These are phyloP conservation scores for Acronicta psi DNA, from an alignment of 2,888 invertebrate genomes.

Conservation along the genomic window DNA sequence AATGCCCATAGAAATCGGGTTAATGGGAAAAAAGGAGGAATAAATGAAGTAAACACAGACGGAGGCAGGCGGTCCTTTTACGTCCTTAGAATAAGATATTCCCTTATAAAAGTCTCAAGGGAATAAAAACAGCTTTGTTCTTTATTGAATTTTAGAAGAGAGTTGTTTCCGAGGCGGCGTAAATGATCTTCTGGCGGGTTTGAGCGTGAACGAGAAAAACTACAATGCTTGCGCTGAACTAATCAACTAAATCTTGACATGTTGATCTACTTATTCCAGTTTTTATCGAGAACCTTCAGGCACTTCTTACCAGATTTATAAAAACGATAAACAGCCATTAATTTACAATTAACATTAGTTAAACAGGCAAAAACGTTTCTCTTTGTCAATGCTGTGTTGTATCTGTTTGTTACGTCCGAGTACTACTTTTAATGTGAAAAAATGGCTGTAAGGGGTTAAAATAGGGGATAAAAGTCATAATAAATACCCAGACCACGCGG, in stretches of 20 bases:
- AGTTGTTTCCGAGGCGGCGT: slow-evolving; percentile 31
- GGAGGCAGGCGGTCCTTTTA: slow-evolving; percentile 47
- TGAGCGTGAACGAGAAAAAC: slow-evolving; percentile 12
- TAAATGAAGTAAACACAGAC: slow-evolving; percentile 55
- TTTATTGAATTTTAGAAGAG: slow-evolving; percentile 56
- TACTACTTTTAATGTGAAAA: too few relatives aligned
- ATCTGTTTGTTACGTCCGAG: too few relatives aligned
- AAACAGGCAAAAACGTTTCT: too few relatives aligned
- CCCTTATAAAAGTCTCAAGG: slow-evolving; percentile 50
- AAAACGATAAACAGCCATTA: too few relatives aligned
- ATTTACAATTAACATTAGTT: too few relatives aligned
- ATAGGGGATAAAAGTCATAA: too few relatives aligned
- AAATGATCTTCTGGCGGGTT: background rate
- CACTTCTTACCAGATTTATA: too few relatives aligned
- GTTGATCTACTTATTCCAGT: too few relatives aligned
- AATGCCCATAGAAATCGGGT: slow-evolving; percentile 51
- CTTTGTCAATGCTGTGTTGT: too few relatives aligned
- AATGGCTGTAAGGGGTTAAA: too few relatives aligned
- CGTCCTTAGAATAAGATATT: slow-evolving; percentile 55
- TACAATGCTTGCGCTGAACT: background rate
- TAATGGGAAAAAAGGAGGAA: slow-evolving; percentile 55
- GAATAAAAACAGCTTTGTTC: slow-evolving; percentile 50
- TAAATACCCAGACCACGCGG: too few relatives aligned
- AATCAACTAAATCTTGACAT: background rate
- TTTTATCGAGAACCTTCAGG: too few relatives aligned